Base-by-base conservation (phyloP, 1,140 invertebrate genomes). In the Drosophila kohkoa region DNA sequence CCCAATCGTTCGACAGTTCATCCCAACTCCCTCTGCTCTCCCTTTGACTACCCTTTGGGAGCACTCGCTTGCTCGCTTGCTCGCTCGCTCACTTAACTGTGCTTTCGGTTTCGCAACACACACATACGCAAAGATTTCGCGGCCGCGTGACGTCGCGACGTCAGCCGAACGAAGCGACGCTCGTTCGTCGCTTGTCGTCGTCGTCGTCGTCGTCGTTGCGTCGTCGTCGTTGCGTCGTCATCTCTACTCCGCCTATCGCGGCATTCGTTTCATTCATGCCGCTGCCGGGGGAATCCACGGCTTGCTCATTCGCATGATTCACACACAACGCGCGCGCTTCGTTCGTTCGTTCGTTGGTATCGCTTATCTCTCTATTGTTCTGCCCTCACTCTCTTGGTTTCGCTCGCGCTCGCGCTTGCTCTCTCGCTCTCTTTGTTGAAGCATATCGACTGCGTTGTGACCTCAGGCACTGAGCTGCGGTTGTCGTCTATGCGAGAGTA, bases 211-310 rank as follows among this genome's bases (percentile, higher is more conserved):
- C 66, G 66, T 67, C 64, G 30, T 59, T 55, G 71, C 52, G 70
- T 48, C 25, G 32, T 32, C 15, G 63, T 32, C 43, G 46, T 49
- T 15, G 15, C 52, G 25, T 32, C 25, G 25, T 38, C 65, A 58
- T 63, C 49, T 13, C 45, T 63, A 13, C n/a, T 52, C 58, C 67
- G 73, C 35, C 52, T 71, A 70, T 71, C 52, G 66, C 52, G 67
- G 51, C 62, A 38, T 51, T 67, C 63, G 63, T 78, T 85, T 81
- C 82, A 86, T 87, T 85, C 82, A 86, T 86, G 69, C 48, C 73
- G 68, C 43, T 59, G 59, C 28, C 45, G 66, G 73, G 77, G 77
- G 77, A 79, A 76, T 79, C 77, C 77, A 79, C 67, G 20, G 55
- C 72, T 25, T 59, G 54, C 65, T 70, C 55, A 69, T 49, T 67